These are phyloP conservation scores for Erythrolamprus reginae DNA, from an alignment of 2,113 vertebrate species.

Conservation along the genomic window DNA sequence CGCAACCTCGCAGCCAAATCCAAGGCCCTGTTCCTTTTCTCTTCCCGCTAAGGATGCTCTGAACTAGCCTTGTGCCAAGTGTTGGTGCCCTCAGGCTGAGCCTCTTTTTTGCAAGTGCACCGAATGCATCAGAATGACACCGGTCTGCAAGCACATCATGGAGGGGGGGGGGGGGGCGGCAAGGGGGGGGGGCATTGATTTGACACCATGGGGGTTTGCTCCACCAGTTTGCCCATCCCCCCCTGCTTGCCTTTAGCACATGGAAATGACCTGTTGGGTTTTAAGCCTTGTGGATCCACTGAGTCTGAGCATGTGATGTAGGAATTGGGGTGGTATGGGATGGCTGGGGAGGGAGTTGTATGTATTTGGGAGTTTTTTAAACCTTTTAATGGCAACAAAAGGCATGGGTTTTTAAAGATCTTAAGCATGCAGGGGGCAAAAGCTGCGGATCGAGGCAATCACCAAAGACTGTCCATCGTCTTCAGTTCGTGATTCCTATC, in stretches of 20 bases:
- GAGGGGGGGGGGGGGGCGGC: not conserved
- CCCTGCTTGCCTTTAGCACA: conserved; percentile 49
- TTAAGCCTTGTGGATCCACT: conserved; percentile 17
- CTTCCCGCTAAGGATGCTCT: conserved; percentile 49
- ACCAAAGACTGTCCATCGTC: no score
- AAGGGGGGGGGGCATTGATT: not conserved
- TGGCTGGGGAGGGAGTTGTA: fast-evolving
- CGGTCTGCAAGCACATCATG: not conserved
- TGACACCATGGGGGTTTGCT: not conserved
- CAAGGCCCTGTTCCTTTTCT: not conserved
- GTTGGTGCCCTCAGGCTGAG: conserved; percentile 20
- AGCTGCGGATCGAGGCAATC: not conserved
- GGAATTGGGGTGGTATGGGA: not conserved
- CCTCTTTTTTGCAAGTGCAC: conserved; percentile 56
- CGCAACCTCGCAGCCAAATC: not conserved
- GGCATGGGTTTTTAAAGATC: not conserved
- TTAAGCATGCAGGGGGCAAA: not conserved
- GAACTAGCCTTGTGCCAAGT: conserved; percentile 60
- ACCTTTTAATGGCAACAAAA: no score
- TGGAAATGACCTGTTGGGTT: conserved; percentile 33
- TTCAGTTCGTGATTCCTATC: not conserved
- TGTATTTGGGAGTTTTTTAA: no score
- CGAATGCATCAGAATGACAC: conserved; percentile 42
- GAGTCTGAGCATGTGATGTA: conserved; percentile 71
- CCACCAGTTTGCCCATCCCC: no score